A percentile compares a stretch with the other conserved stretches of the same genome.
phyloP scores from a whole-genome alignment of 2,888 invertebrate species.

The Lumbricus terrestris region DNA sequence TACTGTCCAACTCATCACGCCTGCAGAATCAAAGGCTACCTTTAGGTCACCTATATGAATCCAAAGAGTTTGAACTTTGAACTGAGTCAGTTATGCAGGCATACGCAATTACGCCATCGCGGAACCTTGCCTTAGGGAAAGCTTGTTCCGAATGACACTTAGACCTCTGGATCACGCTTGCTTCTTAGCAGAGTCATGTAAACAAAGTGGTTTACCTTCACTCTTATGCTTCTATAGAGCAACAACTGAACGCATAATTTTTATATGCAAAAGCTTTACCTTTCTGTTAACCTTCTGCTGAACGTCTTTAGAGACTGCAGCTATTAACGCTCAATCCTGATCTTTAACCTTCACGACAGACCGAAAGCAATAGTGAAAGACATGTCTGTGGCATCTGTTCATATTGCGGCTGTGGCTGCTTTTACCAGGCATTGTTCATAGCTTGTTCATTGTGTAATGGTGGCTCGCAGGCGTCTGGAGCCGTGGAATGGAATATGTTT shows the following conservation, averaged over 20 bases:
- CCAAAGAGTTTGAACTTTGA: no score
- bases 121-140: neutral
- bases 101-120: neutral
- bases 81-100: neutral
- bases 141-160: neutral
- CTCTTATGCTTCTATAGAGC: neutral
- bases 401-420: neutral
- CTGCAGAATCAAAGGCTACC: no score
- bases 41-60: no score
- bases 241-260: no score
- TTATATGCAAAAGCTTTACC: no score
- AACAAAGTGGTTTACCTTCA: neutral
- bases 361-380: neutral
- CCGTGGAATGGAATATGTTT: neutral
- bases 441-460: neutral
- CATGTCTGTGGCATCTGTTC: neutral
- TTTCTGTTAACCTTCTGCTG: neutral
- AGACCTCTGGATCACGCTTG: neutral
- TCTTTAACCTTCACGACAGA: neutral
- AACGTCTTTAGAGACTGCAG: neutral
- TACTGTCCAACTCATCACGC: no score
- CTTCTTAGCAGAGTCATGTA: neutral
- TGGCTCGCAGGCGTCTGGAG: neutral
- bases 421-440: neutral
- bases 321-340: neutral